Percentiles rank a stretch among this genome's conserved stretches.
phyloP scores from a whole-genome alignment of 2,888 invertebrate species.

The Ctena decussata region DNA sequence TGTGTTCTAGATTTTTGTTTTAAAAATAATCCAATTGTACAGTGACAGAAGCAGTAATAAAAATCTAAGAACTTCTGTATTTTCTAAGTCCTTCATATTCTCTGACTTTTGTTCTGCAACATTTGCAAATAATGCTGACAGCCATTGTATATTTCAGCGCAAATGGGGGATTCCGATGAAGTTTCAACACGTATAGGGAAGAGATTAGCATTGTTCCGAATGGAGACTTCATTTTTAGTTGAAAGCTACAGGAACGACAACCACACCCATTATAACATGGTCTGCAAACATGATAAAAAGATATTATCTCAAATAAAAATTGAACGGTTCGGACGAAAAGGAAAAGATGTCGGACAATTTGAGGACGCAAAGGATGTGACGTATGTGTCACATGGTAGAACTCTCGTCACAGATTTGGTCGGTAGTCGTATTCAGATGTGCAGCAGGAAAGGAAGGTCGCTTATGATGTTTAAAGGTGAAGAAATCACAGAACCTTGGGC shows the following conservation, averaged over 20 bases:
- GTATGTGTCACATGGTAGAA: conserved; percentile 61
- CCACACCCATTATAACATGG: not conserved
- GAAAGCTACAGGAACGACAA: not conserved
- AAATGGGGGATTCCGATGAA: too few relatives aligned
- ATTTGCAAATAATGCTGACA: too few relatives aligned
- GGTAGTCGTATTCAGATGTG: conserved; percentile 75
- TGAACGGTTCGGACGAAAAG: conserved; percentile 63
- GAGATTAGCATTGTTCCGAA: not conserved
- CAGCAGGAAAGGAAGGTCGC: conserved; percentile 67
- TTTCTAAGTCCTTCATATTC: too few relatives aligned
- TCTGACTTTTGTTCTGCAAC: too few relatives aligned
- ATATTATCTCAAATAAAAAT: not conserved
- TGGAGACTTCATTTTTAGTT: not conserved
- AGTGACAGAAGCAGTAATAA: too few relatives aligned
- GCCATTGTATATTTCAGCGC: too few relatives aligned
- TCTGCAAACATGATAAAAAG: not conserved
- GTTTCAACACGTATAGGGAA: not conserved
- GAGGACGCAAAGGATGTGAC: conserved; percentile 68
- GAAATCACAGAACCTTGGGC: conserved; percentile 76
- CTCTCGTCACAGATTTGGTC: conserved; percentile 79
- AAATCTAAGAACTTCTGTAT: too few relatives aligned
- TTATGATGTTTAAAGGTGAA: conserved; percentile 62
- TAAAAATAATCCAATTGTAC: too few relatives aligned
- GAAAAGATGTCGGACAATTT: conserved; percentile 57
- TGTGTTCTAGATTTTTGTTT: too few relatives aligned